Evolutionary conservation across 1,140 invertebrate species (phyloP).

Genomic region (Diabrotica virgifera): DNA sequence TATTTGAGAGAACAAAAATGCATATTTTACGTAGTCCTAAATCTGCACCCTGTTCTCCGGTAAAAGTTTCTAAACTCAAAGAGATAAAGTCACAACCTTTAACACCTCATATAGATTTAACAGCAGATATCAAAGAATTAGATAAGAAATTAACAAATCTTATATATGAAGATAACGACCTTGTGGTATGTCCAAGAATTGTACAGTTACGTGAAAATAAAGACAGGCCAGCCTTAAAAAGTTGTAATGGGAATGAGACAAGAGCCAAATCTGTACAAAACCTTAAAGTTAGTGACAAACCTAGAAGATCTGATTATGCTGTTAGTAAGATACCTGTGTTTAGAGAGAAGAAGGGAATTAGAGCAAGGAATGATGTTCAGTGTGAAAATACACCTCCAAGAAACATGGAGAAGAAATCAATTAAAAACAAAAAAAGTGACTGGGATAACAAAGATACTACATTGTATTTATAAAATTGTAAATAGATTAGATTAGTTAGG

Average conservation of each 20-base stretch:
- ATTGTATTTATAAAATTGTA: conserved; percentile 19
- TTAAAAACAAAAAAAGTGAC: conserved; percentile 30
- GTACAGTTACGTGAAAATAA: conserved; percentile 22
- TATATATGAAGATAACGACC: conserved; percentile 42
- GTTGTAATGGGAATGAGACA: conserved; percentile 30
- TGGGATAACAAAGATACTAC: conserved; percentile 41
- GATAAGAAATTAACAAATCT: conserved; percentile 42
- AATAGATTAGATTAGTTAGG: no score
- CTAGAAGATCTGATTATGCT: conserved; percentile 31
- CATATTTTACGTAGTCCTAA: no score
- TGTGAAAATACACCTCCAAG: conserved; percentile 45
- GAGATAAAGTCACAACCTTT: conserved; percentile 17
- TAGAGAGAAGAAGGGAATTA: conserved; percentile 31
- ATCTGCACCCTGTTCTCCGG: conserved; percentile 27
- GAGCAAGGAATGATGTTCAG: conserved; percentile 31
- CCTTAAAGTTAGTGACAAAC: conserved; percentile 44
- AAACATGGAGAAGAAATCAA: conserved; percentile 20
- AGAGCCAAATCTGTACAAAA: conserved; percentile 20
- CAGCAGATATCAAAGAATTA: conserved; percentile 36
- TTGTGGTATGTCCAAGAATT: conserved; percentile 27
- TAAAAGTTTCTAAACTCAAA: conserved; percentile 18
- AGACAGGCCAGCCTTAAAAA: conserved; percentile 35
- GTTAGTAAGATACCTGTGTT: conserved; percentile 43
- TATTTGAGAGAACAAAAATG: no score
- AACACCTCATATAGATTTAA: conserved; percentile 25